Conservation (phyloP, 1,140 invertebrate genomes). For the Thaumetopoea pityocampa region DNA sequence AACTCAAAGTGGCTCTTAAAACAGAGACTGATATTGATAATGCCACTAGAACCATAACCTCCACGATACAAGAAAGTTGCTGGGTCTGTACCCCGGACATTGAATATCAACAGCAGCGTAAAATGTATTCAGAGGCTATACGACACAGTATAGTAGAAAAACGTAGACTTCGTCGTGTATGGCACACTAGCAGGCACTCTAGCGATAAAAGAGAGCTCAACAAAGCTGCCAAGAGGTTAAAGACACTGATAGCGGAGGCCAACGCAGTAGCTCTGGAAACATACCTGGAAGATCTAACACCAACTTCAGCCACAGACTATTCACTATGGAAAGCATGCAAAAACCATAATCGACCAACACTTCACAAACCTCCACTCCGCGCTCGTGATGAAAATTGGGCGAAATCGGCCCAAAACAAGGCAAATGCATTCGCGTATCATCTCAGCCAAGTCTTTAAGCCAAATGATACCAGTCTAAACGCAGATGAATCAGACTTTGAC, state of each 20-base stretch:
- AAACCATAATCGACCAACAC: conserved; percentile 17
- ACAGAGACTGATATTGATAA: conserved; percentile 19
- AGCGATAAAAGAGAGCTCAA: conserved; percentile 7
- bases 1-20: conserved; percentile 19
- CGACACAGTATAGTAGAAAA: conserved; percentile 12
- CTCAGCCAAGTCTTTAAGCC: conserved; percentile 13
- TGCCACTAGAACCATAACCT: conserved; percentile 16
- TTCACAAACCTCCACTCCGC: conserved; percentile 7
- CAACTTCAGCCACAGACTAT: conserved; percentile 16
- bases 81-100: conserved; percentile 14
- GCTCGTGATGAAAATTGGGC: conserved; percentile 13
- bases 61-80: conserved; percentile 12
- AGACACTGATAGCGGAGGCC: neutral
- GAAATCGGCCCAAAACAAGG: conserved; percentile 18
- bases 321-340: conserved; percentile 25
- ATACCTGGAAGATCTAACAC: conserved; percentile 14
- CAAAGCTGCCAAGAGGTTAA: neutral
- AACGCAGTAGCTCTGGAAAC: neutral
- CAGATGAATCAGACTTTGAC: neutral
- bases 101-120: neutral
- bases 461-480: conserved; percentile 3
- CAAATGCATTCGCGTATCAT: conserved; percentile 18
- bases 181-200: conserved; percentile 4
- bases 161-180: conserved; percentile 11
- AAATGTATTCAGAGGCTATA: conserved; percentile 7